These are phyloP conservation scores for Shargacucullia verbasci DNA, from an alignment of 2,888 invertebrate genomes.

Conservation along the genomic window DNA sequence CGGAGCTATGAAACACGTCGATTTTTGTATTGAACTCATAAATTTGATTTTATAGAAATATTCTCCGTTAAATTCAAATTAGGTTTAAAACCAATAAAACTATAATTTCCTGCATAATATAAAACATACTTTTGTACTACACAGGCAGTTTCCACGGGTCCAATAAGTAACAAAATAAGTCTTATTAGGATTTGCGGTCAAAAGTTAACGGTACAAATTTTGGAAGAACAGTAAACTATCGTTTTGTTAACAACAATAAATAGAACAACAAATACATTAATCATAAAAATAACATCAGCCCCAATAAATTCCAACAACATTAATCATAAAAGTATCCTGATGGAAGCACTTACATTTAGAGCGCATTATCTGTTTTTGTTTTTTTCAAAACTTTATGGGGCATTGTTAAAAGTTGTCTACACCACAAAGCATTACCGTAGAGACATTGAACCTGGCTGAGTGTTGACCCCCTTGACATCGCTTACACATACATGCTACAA, in stretches of 20 bases:
- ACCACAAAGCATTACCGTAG: conserved; percentile 73
- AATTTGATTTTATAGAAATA: conserved; percentile 15
- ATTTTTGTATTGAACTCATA: conserved; percentile 4
- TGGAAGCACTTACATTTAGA: conserved; percentile 73
- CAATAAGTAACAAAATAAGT: no score
- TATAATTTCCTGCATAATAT: no score
- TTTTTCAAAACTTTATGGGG: conserved; percentile 68
- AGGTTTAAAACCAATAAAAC: no score
- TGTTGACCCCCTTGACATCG: conserved; percentile 76
- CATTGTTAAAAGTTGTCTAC: conserved; percentile 78
- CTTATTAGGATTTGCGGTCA: no score
- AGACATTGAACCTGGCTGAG: conserved; percentile 80
- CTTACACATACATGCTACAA: conserved; percentile 63
- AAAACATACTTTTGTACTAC: no score
- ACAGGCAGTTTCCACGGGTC: no score
- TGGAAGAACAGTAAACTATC: no score
- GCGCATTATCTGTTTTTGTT: conserved; percentile 71
- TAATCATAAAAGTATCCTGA: conserved; percentile 47
- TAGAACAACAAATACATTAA: no score
- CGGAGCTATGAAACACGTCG: conserved; percentile 13
- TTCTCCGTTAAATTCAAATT: conserved; percentile 6
- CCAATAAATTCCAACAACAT: conserved; percentile 38
- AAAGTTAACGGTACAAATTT: no score
- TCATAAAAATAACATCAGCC: background rate
- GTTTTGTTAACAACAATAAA: no score